Conservation (phyloP, 1,140 invertebrate genomes). For the Trachymyrmex septentrionalis region DNA sequence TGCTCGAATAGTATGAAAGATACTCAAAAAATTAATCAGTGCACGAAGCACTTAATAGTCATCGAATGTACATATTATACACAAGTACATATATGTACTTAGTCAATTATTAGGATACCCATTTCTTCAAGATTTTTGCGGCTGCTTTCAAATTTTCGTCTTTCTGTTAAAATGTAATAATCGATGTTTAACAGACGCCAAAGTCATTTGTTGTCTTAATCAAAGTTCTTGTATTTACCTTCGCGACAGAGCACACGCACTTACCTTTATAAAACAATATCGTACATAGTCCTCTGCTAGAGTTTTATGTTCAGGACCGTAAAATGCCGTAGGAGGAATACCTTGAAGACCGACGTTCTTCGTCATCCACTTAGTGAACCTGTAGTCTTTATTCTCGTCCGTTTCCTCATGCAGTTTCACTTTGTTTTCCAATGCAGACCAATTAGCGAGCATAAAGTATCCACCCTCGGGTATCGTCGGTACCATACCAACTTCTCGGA, state of each 20-base stretch:
- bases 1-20: background rate
- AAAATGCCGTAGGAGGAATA: constrained; percentile 98
- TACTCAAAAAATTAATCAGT: background rate
- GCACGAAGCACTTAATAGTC: background rate
- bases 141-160: constrained; percentile 92
- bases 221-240: background rate
- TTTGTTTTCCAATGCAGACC: constrained; percentile 90
- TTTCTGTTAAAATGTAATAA: constrained; percentile 85
- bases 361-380: constrained; percentile 98
- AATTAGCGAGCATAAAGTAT: constrained; percentile 98
- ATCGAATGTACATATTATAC: background rate
- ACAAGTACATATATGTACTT: background rate
- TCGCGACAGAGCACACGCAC: constrained; percentile 87
- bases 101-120: constrained; percentile 85
- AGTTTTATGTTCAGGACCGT: constrained; percentile 93
- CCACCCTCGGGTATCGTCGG: constrained; percentile 98
- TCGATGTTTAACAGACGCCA: constrained; percentile 19
- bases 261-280: constrained; percentile 97
- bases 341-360: constrained; percentile 97
- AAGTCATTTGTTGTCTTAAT: background rate
- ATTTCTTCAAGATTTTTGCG: constrained; percentile 88
- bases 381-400: constrained; percentile 94
- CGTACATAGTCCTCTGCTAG: constrained; percentile 96
- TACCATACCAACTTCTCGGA: constrained; percentile 94
- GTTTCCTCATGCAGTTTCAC: constrained; percentile 89